These are phyloP conservation scores for Distichodus sexfasciatus DNA, from an alignment of 2,797 vertebrate genomes.

Conservation along the genomic window DNA sequence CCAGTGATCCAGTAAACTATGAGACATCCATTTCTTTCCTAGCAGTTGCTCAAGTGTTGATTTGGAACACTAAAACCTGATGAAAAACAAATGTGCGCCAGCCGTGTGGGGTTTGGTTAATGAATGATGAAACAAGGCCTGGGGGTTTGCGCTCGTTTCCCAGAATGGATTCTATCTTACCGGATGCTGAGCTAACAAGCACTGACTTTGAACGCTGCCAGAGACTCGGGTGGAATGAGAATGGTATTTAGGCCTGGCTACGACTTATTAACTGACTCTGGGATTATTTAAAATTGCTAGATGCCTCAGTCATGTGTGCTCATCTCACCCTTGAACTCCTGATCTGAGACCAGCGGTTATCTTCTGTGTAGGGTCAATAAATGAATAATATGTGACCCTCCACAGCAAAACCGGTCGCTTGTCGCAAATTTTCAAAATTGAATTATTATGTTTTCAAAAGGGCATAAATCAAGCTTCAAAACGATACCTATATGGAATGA, in stretches of 20 bases:
- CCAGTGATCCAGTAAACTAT: slow-evolving; percentile 1
- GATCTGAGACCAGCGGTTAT: not conserved
- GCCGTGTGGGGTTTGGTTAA: not conserved
- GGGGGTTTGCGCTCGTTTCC: not conserved
- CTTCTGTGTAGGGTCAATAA: no score
- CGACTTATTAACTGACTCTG: not conserved
- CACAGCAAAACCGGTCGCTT: no score
- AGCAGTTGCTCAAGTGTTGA: not conserved
- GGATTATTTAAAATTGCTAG: not conserved
- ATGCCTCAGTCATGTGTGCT: not conserved
- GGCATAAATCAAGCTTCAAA: no score
- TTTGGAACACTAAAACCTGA: slow-evolving; percentile 13
- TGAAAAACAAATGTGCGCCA: not conserved
- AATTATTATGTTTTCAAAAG: no score
- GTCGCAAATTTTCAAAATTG: no score
- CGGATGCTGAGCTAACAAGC: not conserved
- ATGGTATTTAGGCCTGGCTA: slow-evolving; percentile 9
- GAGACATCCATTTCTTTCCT: not conserved
- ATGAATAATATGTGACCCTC: no score
- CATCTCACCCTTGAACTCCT: not conserved
- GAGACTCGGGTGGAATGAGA: slow-evolving; percentile 10
- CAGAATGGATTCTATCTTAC: slow-evolving; percentile 7
- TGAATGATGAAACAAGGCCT: not conserved
- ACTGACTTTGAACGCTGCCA: not conserved
- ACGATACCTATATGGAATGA: no score